phyloP scores from a whole-genome alignment of 1,140 invertebrate genomes.

The Forficula auricularia region DNA sequence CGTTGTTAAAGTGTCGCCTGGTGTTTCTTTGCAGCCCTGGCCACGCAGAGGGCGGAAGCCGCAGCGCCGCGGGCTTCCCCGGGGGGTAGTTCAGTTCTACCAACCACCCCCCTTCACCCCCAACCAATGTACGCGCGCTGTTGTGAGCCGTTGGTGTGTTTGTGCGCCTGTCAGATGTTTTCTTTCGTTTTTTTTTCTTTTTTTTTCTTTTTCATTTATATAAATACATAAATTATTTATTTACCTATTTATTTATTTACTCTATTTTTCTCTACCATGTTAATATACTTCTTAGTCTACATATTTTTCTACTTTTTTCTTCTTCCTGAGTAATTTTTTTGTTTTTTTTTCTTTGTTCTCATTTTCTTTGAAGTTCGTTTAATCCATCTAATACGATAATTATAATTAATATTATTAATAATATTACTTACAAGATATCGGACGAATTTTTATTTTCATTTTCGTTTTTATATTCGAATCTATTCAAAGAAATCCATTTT shows the following conservation, averaged over 20 bases:
- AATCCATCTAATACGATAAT: too few relatives aligned
- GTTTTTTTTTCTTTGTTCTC: too few relatives aligned
- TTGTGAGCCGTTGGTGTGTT: slow-evolving; percentile 1
- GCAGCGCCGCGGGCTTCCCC: not conserved
- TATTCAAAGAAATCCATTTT: slow-evolving; percentile 2
- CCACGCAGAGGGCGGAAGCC: not conserved
- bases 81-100: not conserved
- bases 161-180: not conserved
- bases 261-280: not conserved
- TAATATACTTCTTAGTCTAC: too few relatives aligned
- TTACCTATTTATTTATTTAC: not conserved
- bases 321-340: too few relatives aligned
- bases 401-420: too few relatives aligned
- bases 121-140: slow-evolving; percentile 1
- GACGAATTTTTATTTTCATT: slow-evolving; percentile 5
- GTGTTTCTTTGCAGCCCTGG: not conserved
- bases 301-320: too few relatives aligned
- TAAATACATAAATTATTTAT: too few relatives aligned
- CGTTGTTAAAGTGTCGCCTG: not conserved
- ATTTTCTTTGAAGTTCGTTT: too few relatives aligned
- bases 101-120: slow-evolving; percentile 1
- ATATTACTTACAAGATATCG: too few relatives aligned
- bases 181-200: slow-evolving; percentile 8
- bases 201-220: slow-evolving; percentile 18
- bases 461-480: too few relatives aligned